Evolutionary conservation across 2,888 invertebrate species (phyloP).

Genomic region (Maniola hyperantus): DNA sequence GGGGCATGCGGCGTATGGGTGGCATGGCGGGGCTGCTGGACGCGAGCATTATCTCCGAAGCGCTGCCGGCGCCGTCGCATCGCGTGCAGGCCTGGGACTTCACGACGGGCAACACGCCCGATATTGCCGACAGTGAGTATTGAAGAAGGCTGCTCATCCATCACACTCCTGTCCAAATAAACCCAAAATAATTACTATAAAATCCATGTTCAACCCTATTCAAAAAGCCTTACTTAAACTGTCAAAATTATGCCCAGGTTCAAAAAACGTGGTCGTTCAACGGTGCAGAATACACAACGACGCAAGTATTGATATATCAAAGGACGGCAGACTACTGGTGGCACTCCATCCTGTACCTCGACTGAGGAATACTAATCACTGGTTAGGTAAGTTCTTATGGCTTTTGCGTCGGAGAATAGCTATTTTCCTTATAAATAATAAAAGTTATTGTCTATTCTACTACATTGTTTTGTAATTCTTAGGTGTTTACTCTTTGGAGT

Average conservation of each 20-base stretch:
- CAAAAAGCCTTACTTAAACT: neutral
- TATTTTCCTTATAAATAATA: neutral
- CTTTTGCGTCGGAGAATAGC: neutral
- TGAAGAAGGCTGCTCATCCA: too few species aligned
- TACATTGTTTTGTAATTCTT: neutral
- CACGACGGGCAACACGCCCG: slow-evolving; percentile 86
- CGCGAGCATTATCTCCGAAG: slow-evolving; percentile 74
- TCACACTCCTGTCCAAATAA: too few species aligned
- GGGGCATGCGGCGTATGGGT: slow-evolving; percentile 56
- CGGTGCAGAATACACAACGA: slow-evolving; percentile 94
- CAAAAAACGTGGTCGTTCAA: slow-evolving; percentile 89
- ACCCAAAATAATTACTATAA: too few species aligned
- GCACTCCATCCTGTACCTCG: slow-evolving; percentile 88
- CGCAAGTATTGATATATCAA: slow-evolving; percentile 92
- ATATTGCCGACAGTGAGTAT: slow-evolving; percentile 84
- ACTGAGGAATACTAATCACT: slow-evolving; percentile 85
- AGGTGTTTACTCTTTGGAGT: slow-evolving; percentile 91
- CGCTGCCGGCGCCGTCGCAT: slow-evolving; percentile 86
- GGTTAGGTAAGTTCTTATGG: slow-evolving; percentile 83
- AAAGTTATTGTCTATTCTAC: neutral
- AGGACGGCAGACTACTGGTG: slow-evolving; percentile 89
- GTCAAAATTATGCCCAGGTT: slow-evolving; percentile 42
- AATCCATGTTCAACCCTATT: neutral
- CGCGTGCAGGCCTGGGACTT: slow-evolving; percentile 94
- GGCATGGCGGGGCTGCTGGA: slow-evolving; percentile 71